Evolutionary conservation across 2,797 vertebrate species (phyloP).

Genomic region (Cuculus canorus): DNA sequence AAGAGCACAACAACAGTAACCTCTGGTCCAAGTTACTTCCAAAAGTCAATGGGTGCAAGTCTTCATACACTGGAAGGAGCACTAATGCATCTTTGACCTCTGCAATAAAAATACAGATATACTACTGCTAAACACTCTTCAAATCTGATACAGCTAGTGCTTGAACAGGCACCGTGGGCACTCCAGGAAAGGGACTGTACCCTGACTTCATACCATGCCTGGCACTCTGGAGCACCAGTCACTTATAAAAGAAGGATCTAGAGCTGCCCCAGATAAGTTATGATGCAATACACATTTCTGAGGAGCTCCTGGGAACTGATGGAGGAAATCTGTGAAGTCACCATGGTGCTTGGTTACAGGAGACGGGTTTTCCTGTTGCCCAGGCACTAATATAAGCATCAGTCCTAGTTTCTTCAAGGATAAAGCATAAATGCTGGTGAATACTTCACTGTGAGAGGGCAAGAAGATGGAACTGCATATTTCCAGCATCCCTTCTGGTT

Average conservation of each 20-base stretch:
- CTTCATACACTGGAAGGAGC: not conserved
- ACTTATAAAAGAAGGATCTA: not conserved
- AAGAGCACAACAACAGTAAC: not conserved
- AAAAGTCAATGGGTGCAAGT: not conserved
- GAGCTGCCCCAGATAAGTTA: not conserved
- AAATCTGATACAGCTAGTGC: not conserved
- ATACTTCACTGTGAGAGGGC: not conserved
- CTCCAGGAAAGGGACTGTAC: not conserved
- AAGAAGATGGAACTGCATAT: not conserved
- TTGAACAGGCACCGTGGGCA: not conserved
- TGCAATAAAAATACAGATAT: not conserved
- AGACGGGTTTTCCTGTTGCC: not conserved
- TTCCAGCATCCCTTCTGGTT: slow-evolving; percentile 17
- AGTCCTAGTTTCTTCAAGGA: not conserved
- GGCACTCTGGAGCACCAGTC: not conserved
- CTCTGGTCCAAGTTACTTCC: not conserved
- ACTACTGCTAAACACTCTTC: not conserved
- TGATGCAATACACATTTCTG: not conserved
- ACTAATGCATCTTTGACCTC: not conserved
- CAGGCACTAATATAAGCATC: not conserved
- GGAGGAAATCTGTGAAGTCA: not conserved
- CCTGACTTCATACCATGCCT: not conserved
- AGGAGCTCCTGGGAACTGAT: not conserved
- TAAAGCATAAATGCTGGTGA: not conserved
- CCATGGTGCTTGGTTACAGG: not conserved